These are phyloP conservation scores for Andricus curvator DNA, from an alignment of 2,888 invertebrate species.

Conservation along the genomic window DNA sequence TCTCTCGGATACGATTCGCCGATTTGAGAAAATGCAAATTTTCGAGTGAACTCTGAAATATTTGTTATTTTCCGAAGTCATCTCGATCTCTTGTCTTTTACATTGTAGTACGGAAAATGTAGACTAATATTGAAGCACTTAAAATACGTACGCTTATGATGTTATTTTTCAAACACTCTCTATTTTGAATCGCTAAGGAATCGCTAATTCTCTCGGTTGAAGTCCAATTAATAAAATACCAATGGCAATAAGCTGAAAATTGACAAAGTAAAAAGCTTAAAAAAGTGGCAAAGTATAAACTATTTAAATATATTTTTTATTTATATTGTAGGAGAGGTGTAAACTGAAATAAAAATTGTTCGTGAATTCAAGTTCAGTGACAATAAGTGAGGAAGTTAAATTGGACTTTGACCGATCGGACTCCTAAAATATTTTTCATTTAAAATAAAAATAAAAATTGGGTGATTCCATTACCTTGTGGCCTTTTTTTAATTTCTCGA, in stretches of 20 bases:
- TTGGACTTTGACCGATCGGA: slow-evolving; percentile 13
- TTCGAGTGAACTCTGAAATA: not conserved
- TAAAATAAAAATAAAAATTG: slow-evolving; percentile 1
- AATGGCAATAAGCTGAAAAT: slow-evolving; percentile 35
- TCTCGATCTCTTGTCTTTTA: not conserved
- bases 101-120: too few relatives aligned
- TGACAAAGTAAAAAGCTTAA: not conserved
- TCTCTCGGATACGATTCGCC: not conserved
- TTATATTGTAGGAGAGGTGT: slow-evolving; percentile 29
- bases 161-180: slow-evolving; percentile 27
- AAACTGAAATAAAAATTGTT: slow-evolving; percentile 31
- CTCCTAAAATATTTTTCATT: not conserved
- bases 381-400: slow-evolving; percentile 19
- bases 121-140: slow-evolving; percentile 10
- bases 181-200: slow-evolving; percentile 10
- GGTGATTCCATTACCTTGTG: slow-evolving; percentile 15
- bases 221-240: slow-evolving; percentile 22
- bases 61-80: not conserved
- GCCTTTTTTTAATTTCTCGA: slow-evolving; percentile 28
- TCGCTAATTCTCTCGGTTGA: slow-evolving; percentile 28
- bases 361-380: slow-evolving; percentile 25
- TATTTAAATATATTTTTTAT: slow-evolving; percentile 32
- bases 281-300: not conserved
- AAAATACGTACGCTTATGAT: slow-evolving; percentile 30
- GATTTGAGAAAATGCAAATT: not conserved